Evolutionary conservation across 2,797 vertebrate species (phyloP), one percentile per base, ranked within the genome.

Genomic region (Furcifer pardalis): DNA sequence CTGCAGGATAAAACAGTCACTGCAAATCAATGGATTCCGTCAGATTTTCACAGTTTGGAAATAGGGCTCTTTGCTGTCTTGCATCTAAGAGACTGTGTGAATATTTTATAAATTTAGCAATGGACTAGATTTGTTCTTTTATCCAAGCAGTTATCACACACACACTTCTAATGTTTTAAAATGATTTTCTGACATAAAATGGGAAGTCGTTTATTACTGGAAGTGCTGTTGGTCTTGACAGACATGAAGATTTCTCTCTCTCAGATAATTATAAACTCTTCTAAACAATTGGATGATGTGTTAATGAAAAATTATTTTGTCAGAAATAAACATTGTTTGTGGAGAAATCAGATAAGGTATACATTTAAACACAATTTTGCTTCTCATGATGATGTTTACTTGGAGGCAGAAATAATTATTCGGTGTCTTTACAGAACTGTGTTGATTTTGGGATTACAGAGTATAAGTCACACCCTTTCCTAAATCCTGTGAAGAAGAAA

Each of bases 101-200:
- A 83, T 91, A 90, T 90, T 92, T 90, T 90, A 91, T 87, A 90
- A 91, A 86, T 91, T 85, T 90, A 74, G 59, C 75, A 83, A 76
- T 73, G 88, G 92, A 91, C 92, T 92, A 52, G 74, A 80, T 91
- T 91, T 91, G 89, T 87, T 91, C 86, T 92, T 92, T 92, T 89
- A 92, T 90, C 87, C 88, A 86, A 90, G 82, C 83, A 89, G 89
- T 92, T 91, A 89, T 89, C 92, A 87, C 85, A 89, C 75, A 82
- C 79, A 87, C 92, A 91, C 92, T 75, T 87, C 84, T 94, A 92
- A 92, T 91, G 88, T 90, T 94, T 93, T 69, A 89, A 93, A 92
- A 91, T 90, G 86, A 87, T 90, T 92, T 94, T 92, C 81, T 92
- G 90, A 92, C 92, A 76, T 88, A 85, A 91, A 94, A 91, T 92